Conservation (phyloP, 1,140 invertebrate species). For the Neotoxoptera formosana region DNA sequence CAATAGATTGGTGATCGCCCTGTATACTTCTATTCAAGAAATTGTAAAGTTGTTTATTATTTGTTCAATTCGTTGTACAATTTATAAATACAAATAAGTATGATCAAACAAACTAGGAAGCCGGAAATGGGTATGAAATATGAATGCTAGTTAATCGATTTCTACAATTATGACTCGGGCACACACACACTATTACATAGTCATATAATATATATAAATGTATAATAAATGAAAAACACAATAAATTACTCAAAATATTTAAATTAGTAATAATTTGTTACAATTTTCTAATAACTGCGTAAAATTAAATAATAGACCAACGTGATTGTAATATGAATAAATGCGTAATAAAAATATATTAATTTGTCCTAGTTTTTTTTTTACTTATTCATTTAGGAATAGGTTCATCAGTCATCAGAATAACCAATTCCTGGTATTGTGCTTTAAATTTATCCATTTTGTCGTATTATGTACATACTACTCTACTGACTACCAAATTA, state of each 20-base stretch:
- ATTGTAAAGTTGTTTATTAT: not conserved
- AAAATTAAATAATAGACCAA: not conserved
- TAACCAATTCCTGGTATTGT: not conserved
- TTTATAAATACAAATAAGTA: slow-evolving; percentile 8
- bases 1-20: not conserved
- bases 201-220: not conserved
- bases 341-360: not conserved
- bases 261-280: not conserved
- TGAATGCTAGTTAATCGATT: not conserved
- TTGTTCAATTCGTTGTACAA: not conserved
- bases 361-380: not conserved
- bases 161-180: not conserved
- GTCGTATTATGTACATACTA: not conserved
- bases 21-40: not conserved
- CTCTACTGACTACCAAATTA: not conserved
- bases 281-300: not conserved
- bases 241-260: not conserved
- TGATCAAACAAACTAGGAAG: slow-evolving; percentile 5
- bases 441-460: not conserved
- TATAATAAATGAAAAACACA: not conserved
- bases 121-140: not conserved
- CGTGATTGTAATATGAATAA: not conserved
- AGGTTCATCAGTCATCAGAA: not conserved
- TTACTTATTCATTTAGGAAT: not conserved
- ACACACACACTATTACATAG: not conserved